Percentiles rank a stretch among this genome's conserved stretches.
These are phyloP conservation scores for Ormyrus rosae DNA, from an alignment of 2,888 invertebrate genomes.

Conservation along the genomic window DNA sequence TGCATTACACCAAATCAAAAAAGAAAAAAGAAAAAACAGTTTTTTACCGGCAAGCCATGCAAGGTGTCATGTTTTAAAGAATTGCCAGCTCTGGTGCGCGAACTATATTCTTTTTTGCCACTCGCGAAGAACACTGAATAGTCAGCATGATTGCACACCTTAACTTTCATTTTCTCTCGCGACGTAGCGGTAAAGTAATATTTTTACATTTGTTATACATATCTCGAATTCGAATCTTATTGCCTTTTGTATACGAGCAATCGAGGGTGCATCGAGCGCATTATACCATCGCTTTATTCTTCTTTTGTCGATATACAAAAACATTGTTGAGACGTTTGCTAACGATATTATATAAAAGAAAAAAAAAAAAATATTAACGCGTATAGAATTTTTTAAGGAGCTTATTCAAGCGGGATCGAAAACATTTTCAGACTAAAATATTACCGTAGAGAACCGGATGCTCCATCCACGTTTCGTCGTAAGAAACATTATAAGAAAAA, in stretches of 20 bases:
- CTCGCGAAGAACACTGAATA: neutral
- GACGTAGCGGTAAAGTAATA: conserved; percentile 35
- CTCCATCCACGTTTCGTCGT: conserved; percentile 69
- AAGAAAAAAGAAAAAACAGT: too few relatives aligned
- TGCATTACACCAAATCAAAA: too few relatives aligned
- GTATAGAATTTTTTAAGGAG: conserved; percentile 48
- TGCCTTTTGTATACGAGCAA: conserved; percentile 49
- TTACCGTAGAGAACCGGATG: conserved; percentile 50
- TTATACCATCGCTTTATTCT: conserved; percentile 42
- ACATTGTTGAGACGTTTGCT: conserved; percentile 46
- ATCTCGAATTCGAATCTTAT: conserved; percentile 45
- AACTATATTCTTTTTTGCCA: neutral
- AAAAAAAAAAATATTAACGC: conserved; percentile 16
- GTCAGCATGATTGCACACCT: neutral
- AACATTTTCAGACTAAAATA: conserved; percentile 36
- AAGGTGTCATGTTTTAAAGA: too few relatives aligned
- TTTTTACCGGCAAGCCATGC: too few relatives aligned
- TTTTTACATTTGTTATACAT: conserved; percentile 52
- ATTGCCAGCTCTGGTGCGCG: conserved; percentile 1
- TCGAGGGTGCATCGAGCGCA: conserved; percentile 3
- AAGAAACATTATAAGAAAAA: conserved; percentile 53
- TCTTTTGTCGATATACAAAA: conserved; percentile 37
- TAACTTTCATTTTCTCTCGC: conserved; percentile 41
- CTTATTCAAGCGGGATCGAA: conserved; percentile 38
- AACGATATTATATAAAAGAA: conserved; percentile 44